Base-by-base conservation (phyloP, 2,888 invertebrate species). In the Entomobrya proxima region DNA sequence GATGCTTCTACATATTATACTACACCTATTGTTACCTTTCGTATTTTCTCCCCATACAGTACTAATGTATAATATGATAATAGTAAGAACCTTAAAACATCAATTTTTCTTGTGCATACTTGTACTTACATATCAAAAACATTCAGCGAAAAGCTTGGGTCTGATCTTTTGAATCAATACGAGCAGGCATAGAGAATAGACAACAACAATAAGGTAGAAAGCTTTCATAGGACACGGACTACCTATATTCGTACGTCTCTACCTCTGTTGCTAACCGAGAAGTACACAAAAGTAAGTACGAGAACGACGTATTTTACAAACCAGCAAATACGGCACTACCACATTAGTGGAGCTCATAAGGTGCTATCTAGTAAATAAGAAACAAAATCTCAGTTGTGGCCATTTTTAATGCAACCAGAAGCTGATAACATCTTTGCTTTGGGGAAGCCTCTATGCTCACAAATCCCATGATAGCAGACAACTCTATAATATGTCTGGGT, bases 111-210 rank as follows among this genome's bases (percentile, higher is more conserved):
- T 50, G n/a, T 55, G 9, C 52, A 55, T 55, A 21, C 52, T 21
- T 18, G 21, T n/a, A 55, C 27, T 18, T 21, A 21, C 40, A 15
- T 24, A 72, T 18, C 44, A 47, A 72, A 9, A n/a, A 64, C 11
- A n/a, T 27, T 44, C 13, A 35, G 64, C 32, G 37, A 67, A 67
- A 67, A 37, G 67, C 67, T 67, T 35, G 67, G 21, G 55, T 24
- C 21, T 76, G 55, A 37, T 37, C 40, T 72, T 72, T 76, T 55
- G 55, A 55, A 55, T 76, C 75, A 76, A 74, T 74, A 74, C 27
- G 35, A 76, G 21, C 40, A 72, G 72, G 75, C 67, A 76, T 47
- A n/a, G 37, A 7, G 15, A 21, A 72, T n/a, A 44, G 15, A 47
- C 30, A 44, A 47, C 15, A 24, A 44, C 30, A 50, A 32, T 27